A percentile compares a stretch with the other conserved stretches of the same genome.
These are phyloP conservation scores for Pogonognathellus flavescens DNA, from an alignment of 1,140 invertebrate species.

Conservation along the genomic window DNA sequence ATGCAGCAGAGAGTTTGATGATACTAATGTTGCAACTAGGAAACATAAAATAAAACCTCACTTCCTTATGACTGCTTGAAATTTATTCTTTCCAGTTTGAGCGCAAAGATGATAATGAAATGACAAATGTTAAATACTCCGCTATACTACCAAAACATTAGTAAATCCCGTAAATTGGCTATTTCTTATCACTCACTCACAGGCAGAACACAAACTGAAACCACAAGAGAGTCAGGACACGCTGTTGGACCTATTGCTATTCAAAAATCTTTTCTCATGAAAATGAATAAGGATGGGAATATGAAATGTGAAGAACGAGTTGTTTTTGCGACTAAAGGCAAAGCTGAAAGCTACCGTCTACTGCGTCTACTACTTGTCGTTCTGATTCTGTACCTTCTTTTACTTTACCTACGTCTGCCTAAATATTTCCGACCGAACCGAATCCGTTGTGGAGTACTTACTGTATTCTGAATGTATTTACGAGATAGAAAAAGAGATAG, in stretches of 20 bases:
- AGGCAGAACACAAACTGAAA: not conserved
- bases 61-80: conserved; percentile 40
- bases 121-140: conserved; percentile 30
- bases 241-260: not conserved
- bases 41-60: conserved; percentile 34
- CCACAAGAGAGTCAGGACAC: no score
- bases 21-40: not conserved
- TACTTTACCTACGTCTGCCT: conserved; percentile 20
- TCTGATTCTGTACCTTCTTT: not conserved
- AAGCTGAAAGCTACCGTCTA: not conserved
- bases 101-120: conserved; percentile 14
- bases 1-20: not conserved
- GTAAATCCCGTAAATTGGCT: conserved; percentile 37
- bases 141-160: conserved; percentile 16
- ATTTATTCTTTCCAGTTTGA: not conserved
- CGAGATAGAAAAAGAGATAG: no score
- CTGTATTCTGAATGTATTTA: no score
- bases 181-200: conserved; percentile 3
- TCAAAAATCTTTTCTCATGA: conserved; percentile 3
- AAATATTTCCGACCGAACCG: conserved; percentile 39
- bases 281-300: conserved; percentile 33
- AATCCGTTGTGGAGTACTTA: not conserved
- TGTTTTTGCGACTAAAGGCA: conserved; percentile 26
- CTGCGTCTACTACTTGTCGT: not conserved
- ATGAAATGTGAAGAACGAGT: conserved; percentile 2